These are phyloP conservation scores for Cheilosia soror DNA, from an alignment of 2,888 invertebrate species.

Conservation along the genomic window DNA sequence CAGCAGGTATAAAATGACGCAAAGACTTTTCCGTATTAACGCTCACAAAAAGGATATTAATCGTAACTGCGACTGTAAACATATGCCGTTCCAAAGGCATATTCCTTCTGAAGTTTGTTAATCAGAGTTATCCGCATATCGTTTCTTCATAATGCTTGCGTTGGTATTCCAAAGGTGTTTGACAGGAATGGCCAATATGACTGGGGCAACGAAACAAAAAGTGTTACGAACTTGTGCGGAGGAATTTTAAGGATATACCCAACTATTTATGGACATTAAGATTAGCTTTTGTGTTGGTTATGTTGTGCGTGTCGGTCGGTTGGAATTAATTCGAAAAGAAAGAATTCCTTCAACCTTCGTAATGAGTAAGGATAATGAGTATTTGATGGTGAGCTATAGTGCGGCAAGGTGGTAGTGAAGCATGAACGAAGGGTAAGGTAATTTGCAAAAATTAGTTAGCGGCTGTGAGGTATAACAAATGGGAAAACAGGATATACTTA, in stretches of 20 bases:
- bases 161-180: constrained; percentile 23
- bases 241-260: constrained; percentile 6
- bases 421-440: constrained; percentile 8
- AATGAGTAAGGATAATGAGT: constrained; percentile 13
- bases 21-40: neutral
- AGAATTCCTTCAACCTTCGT: neutral
- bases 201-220: neutral
- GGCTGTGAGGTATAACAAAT: constrained; percentile 17
- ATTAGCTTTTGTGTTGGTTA: constrained; percentile 23
- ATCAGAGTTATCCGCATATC: constrained; percentile 20
- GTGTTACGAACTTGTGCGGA: neutral
- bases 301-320: neutral
- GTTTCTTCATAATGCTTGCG: constrained; percentile 21
- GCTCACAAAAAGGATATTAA: constrained; percentile 39
- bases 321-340: constrained; percentile 5
- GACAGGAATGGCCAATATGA: constrained; percentile 14
- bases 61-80: neutral
- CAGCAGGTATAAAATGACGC: neutral
- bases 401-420: constrained; percentile 1
- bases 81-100: constrained; percentile 4
- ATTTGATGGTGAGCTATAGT: neutral
- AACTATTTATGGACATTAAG: constrained; percentile 32
- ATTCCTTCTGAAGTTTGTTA: constrained; percentile 15
- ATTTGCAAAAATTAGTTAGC: constrained; percentile 24
- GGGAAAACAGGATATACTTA: neutral